phyloP scores from a whole-genome alignment of 2,113 vertebrate species.

The Sturnus vulgaris region DNA sequence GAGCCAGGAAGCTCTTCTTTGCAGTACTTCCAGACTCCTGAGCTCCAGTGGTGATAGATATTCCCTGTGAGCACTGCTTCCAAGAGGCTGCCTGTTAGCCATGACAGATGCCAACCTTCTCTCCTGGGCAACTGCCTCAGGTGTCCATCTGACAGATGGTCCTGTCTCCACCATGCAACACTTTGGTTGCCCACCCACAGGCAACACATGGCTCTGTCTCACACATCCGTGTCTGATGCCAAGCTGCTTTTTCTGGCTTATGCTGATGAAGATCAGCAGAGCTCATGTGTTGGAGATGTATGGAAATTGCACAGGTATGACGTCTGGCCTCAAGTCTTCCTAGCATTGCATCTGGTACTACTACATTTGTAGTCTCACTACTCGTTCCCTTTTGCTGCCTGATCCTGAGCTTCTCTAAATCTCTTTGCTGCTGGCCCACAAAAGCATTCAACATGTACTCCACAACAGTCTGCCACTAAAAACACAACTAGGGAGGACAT shows the following conservation, averaged over 20 bases:
- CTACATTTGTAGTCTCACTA: background rate
- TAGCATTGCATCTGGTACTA: background rate
- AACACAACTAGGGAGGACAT: background rate
- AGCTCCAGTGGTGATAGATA: background rate
- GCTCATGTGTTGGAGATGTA: background rate
- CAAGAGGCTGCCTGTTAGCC: background rate
- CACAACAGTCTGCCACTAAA: background rate
- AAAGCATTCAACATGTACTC: background rate
- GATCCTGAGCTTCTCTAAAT: background rate
- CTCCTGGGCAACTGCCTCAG: background rate
- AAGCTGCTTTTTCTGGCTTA: background rate
- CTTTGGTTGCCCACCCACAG: fast-evolving
- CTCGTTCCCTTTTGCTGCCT: background rate
- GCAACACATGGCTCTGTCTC: background rate
- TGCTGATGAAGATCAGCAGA: background rate
- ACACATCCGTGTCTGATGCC: background rate
- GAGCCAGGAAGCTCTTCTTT: background rate
- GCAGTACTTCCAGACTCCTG: background rate
- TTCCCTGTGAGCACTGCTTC: background rate
- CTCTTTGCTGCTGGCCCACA: background rate
- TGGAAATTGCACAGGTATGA: background rate
- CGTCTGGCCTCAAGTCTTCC: background rate
- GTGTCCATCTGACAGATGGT: background rate
- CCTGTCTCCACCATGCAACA: background rate
- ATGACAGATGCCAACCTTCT: background rate